These are phyloP conservation scores for Mirounga angustirostris DNA, from an alignment of 2,113 vertebrate genomes.

Conservation along the genomic window DNA sequence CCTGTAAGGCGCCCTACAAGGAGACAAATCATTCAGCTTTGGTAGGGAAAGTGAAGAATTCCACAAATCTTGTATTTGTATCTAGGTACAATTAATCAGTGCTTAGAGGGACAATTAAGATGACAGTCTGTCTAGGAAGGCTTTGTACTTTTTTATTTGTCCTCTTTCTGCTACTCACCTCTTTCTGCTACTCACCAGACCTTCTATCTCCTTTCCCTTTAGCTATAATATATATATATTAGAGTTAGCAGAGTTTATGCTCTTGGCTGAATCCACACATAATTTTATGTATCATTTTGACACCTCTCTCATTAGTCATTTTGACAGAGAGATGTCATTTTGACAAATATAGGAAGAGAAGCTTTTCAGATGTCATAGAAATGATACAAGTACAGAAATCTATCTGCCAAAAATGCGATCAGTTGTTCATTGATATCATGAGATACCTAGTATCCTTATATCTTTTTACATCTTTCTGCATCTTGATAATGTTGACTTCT, in stretches of 20 bases:
- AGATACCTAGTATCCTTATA: not conserved
- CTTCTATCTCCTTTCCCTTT: not conserved
- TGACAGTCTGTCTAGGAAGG: conserved; percentile 54
- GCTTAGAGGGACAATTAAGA: not conserved
- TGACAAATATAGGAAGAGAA: not conserved
- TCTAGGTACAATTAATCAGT: not conserved
- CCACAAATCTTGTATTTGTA: conserved; percentile 50
- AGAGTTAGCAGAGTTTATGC: not conserved
- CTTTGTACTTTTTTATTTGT: conserved; percentile 68
- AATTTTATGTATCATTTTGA: conserved; percentile 38
- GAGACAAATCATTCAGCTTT: conserved; percentile 56
- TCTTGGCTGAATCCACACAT: conserved; percentile 52
- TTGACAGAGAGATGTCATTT: no score
- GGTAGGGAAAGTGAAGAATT: not conserved
- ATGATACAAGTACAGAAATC: not conserved
- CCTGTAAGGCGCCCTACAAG: conserved; percentile 14
- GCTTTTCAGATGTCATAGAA: not conserved
- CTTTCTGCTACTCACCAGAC: not conserved
- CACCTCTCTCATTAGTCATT: no score
- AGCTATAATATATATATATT: no score
- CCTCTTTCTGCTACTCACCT: not conserved
- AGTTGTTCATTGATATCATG: not conserved
- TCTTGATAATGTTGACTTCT: not conserved
- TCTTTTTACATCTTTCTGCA: not conserved
- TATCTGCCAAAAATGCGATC: not conserved